Percentiles rank a stretch among this genome's conserved stretches.
These are phyloP conservation scores for Cydia strobilella DNA, from an alignment of 1,140 invertebrate species.

Conservation along the genomic window DNA sequence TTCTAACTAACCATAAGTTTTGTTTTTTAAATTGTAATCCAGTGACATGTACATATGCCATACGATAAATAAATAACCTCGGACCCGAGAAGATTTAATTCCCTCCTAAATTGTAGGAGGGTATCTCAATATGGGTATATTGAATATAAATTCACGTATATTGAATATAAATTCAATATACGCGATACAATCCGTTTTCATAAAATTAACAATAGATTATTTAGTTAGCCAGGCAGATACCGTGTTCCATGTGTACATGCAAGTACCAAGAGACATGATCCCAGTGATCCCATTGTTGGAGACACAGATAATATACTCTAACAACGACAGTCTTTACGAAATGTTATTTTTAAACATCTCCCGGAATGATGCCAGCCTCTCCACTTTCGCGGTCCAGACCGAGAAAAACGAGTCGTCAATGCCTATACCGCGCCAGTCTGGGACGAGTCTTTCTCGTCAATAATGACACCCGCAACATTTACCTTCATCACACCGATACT, in stretches of 20 bases:
- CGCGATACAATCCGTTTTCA: too few species aligned
- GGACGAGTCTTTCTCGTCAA: not conserved
- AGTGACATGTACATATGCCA: too few species aligned
- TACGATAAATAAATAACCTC: too few species aligned
- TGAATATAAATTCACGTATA: too few species aligned
- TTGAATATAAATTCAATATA: too few species aligned
- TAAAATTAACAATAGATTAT: not conserved
- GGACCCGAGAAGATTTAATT: too few species aligned
- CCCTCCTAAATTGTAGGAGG: too few species aligned
- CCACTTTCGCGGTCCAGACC: too few species aligned
- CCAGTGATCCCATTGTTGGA: not conserved
- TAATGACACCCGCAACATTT: not conserved
- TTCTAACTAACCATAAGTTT: too few species aligned
- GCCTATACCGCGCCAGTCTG: not conserved
- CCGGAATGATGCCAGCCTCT: too few species aligned
- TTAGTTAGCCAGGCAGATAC: not conserved
- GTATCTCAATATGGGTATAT: too few species aligned
- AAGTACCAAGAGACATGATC: not conserved
- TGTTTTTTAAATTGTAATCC: too few species aligned
- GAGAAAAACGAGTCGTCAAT: not conserved
- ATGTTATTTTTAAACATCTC: not conserved
- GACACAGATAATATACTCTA: not conserved
- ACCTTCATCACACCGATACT: not conserved
- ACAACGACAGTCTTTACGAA: conserved; percentile 1
- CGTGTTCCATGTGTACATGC: not conserved